These are phyloP conservation scores for Trissonchulus latispiculum DNA, from an alignment of 2,888 invertebrate species.

Conservation along the genomic window DNA sequence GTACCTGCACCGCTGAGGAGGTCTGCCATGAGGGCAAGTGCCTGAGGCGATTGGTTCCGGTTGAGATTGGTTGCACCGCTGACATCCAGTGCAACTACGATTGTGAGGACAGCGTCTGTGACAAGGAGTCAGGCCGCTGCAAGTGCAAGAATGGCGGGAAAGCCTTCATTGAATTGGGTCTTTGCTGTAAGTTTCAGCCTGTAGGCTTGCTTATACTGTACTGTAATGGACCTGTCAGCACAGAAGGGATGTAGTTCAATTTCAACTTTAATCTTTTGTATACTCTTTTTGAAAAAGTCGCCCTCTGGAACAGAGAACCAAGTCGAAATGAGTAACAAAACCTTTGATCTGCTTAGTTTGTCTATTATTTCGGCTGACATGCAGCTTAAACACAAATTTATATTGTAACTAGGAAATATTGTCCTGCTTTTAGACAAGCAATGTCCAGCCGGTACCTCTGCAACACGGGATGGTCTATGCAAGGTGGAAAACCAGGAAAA, in stretches of 20 bases:
- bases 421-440: slow-evolving; percentile 4
- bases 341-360: too few species aligned
- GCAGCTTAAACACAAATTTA: too few species aligned
- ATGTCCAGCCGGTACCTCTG: slow-evolving; percentile 9
- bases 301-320: too few species aligned
- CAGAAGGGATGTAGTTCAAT: too few species aligned
- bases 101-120: slow-evolving; percentile 11
- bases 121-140: not conserved
- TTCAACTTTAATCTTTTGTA: too few species aligned
- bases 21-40: not conserved
- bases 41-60: slow-evolving; percentile 7
- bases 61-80: slow-evolving; percentile 12
- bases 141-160: not conserved
- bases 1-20: slow-evolving; percentile 15
- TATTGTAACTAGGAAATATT: too few species aligned
- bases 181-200: not conserved
- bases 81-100: slow-evolving; percentile 15
- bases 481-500: not conserved
- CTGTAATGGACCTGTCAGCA: too few species aligned
- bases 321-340: too few species aligned
- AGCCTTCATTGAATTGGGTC: not conserved
- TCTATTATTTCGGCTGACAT: too few species aligned
- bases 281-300: too few species aligned
- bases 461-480: slow-evolving; percentile 10
- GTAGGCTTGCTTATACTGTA: too few species aligned